Evolutionary conservation across 2,797 vertebrate genomes (phyloP).

Genomic region (Artibeus jamaicensis): DNA sequence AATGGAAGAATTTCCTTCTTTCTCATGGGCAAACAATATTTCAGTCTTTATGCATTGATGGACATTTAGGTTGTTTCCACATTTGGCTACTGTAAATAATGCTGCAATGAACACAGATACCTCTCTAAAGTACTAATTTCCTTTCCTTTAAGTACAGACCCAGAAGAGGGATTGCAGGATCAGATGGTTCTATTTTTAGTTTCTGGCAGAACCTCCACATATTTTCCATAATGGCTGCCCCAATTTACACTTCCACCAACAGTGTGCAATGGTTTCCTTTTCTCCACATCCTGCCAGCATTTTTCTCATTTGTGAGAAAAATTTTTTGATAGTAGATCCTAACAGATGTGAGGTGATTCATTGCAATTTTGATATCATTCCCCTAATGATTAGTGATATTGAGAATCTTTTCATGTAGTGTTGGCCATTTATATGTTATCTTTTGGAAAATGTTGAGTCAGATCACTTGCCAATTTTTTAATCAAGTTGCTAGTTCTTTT

Average conservation of each 20-base stretch:
- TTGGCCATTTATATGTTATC: not conserved
- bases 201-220: not conserved
- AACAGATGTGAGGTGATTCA: not conserved
- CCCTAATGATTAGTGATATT: not conserved
- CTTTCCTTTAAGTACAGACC: not conserved
- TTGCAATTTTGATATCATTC: not conserved
- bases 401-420: not conserved
- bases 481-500: not conserved
- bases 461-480: not conserved
- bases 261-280: not conserved
- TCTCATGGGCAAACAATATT: not conserved
- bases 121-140: not conserved
- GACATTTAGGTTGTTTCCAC: not conserved
- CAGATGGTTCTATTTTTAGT: not conserved
- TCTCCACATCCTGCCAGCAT: not conserved
- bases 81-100: not conserved
- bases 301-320: not conserved
- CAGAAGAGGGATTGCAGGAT: not conserved
- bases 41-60: not conserved
- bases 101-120: not conserved
- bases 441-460: not conserved
- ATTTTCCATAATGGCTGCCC: not conserved
- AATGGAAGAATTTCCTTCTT: not conserved
- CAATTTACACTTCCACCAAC: not conserved
- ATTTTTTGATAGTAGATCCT: not conserved